Evolutionary conservation across 2,888 invertebrate species (phyloP).

Genomic region (Trichogramma evanescens): DNA sequence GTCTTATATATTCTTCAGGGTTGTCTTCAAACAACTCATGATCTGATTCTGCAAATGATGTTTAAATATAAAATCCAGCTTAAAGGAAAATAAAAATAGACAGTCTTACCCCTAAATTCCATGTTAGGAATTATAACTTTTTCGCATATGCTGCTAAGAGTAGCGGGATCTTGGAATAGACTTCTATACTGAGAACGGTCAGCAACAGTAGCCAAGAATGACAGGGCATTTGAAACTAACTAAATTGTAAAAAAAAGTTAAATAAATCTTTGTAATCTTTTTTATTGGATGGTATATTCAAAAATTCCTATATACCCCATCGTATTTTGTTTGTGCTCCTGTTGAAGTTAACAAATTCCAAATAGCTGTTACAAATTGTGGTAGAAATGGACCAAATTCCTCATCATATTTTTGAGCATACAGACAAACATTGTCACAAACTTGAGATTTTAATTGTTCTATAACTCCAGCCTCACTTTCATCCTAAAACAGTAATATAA

Average conservation of each 20-base stretch:
- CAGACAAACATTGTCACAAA: constrained; percentile 89
- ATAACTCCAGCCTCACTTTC: constrained; percentile 82
- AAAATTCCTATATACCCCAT: constrained; percentile 58
- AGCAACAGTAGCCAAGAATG: constrained; percentile 90
- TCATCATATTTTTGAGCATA: constrained; percentile 98
- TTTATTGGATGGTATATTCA: not conserved
- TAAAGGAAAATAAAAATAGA: no score
- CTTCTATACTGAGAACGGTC: constrained; percentile 81
- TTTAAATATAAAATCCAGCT: not conserved
- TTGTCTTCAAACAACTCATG: constrained; percentile 97
- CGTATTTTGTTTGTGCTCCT: constrained; percentile 80
- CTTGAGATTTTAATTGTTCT: constrained; percentile 88
- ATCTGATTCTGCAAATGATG: constrained; percentile 63
- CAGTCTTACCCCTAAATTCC: constrained; percentile 76
- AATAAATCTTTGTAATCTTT: not conserved
- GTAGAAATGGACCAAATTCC: constrained; percentile 85
- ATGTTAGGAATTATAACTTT: constrained; percentile 98
- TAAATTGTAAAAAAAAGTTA: constrained; percentile 44
- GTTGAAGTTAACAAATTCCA: constrained; percentile 87
- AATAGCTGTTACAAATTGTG: constrained; percentile 86
- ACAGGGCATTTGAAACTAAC: constrained; percentile 92
- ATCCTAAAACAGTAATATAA: constrained; percentile 50
- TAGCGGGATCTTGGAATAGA: constrained; percentile 81
- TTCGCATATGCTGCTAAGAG: constrained; percentile 87
- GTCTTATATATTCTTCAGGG: constrained; percentile 91